A percentile compares a stretch with the other conserved stretches of the same genome.
Evolutionary conservation across 2,888 invertebrate genomes (phyloP).

Genomic region (Lasioglossum calceatum): DNA sequence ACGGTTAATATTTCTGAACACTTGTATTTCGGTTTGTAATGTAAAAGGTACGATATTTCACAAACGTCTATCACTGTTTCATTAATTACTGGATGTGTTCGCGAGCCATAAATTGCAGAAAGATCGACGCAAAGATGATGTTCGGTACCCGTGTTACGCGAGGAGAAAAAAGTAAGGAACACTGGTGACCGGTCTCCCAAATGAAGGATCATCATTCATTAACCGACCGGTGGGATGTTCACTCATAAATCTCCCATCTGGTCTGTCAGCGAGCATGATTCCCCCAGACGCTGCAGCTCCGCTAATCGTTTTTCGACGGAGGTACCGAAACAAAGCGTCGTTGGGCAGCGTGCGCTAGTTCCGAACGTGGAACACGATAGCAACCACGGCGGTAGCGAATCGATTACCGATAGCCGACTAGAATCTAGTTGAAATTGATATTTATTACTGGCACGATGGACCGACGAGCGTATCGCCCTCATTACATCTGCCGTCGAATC

Average conservation of each 20-base stretch:
- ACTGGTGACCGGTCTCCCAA: conserved; percentile 15
- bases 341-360: neutral
- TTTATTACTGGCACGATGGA: neutral
- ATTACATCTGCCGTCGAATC: conserved; percentile 2
- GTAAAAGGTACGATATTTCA: neutral
- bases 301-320: conserved; percentile 43
- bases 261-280: conserved; percentile 33
- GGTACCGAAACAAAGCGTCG: conserved; percentile 16
- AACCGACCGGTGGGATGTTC: conserved; percentile 37
- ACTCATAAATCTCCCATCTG: conserved; percentile 51
- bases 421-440: conserved; percentile 9
- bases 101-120: neutral
- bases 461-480: neutral
- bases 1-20: too few relatives aligned
- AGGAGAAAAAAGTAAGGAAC: neutral
- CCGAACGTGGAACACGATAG: neutral
- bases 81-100: neutral
- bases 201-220: conserved; percentile 54
- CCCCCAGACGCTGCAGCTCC: neutral
- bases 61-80: neutral
- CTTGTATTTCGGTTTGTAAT: neutral
- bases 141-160: neutral
- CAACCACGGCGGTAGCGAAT: neutral
- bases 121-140: neutral
- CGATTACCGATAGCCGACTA: conserved; percentile 9